Base-by-base conservation (phyloP, 2,113 vertebrate genomes). In the Pongo pygmaeus region DNA sequence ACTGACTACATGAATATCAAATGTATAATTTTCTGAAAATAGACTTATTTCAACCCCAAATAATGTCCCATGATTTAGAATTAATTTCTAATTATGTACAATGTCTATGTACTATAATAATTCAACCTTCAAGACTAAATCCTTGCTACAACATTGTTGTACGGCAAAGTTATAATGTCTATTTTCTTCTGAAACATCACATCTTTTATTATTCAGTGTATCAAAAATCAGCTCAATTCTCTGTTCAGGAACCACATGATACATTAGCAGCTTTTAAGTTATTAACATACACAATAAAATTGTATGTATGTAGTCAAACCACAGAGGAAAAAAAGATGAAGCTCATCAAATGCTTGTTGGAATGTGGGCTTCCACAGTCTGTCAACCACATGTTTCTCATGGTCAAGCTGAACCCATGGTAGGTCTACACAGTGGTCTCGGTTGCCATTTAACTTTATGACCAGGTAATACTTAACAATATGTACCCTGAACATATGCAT, bases 201-300 rank as follows among this genome's bases (percentile, higher is more conserved):
- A 81, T 75, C 77, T 85, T 85, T 48, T 79, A 90, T 80, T 85
- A 55, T 80, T 80, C 25, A 70, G 46, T 59, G 8, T 43, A 72
- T 84, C 2, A 84, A 61, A 72, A 74, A 72, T 35, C 8, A 25
- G 5, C 22, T 55, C 30, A 22, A 46, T 74, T 85, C 13, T 59
- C 52, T 89, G 23, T 52, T 93, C 35, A 69, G 61, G 13, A 80
- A 77, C 40, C 70, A 93, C 40, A 93, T 3, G 32, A 52, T 84
- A 55, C 46, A 70, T 84, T 3, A 59, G 11, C 38, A 97, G 87
- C 79, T 79, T 93, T 43, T 17, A 78, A 30, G 22, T 93, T 85
- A 93, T 8, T 92, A 91, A 94, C 2, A 55, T 25, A 13, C 18
- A 83, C 57, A 69, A 67, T 94, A 95, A 92, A 64, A 50, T 17